Base-by-base conservation (phyloP, 2,888 invertebrate genomes). In the Subacronicta megacephala region DNA sequence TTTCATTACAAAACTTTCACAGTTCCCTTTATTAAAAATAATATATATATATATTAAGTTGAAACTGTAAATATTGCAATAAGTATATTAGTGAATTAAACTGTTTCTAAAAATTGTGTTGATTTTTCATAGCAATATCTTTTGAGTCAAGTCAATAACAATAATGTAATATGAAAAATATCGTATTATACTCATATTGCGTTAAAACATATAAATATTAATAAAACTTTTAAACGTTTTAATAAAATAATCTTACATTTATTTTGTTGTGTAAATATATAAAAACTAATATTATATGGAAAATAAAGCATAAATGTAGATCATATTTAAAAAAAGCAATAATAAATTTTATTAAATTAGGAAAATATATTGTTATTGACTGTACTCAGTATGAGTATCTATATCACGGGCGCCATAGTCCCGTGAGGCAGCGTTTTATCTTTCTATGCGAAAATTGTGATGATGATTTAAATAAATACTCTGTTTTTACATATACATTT, bases 381-480 rank as follows among this genome's bases (percentile, higher is more conserved):
- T 73, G 59, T 51, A 55, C 62, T 36, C 37, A 36, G 35, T 57
- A 37, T 57, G 31, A 29, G 43, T 52, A 40, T 62, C 43, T 56
- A 46, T 53, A 40, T 49, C 52, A 18, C 35, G 42, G 62, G 53
- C 31, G 62, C 62, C 70, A 62, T 70, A 70, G 77, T 75, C 74
- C 73, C 53, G 49, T 83, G 84, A 79, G 65, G 81, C 88, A 88
- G 84, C 82, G 81, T 85, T 87, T 83, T 67, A 68, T 85, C 83
- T 88, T 88, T 90, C 86, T 89, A 89, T 87, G 90, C 87, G 77
- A 80, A 35, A 83, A 84, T 83, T 86, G 85, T 88, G 89, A 88
- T 87, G 84, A 86, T 85, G 82, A 87, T 85, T 88, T 82, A 83
- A 89, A 84, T 82, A 87, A 82, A 87, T 73, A 82, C 87, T 88